phyloP scores from a whole-genome alignment of 2,797 vertebrate species.

The Mallotus villosus region DNA sequence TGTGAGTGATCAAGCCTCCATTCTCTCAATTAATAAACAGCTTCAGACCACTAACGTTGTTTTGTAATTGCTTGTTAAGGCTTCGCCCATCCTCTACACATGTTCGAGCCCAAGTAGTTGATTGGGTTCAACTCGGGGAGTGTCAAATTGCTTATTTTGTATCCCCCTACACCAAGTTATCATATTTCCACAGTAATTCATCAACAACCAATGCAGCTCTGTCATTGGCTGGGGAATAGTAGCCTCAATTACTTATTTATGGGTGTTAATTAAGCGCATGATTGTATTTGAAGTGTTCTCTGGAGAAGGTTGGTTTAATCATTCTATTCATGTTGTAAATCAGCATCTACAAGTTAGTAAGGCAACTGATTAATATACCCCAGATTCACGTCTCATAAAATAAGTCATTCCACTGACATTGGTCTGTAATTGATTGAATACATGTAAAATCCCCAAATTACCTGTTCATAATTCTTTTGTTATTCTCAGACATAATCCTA shows the following conservation, averaged over 20 bases:
- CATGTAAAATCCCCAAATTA: too few species aligned
- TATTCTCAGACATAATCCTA: too few species aligned
- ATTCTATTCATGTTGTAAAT: constrained; percentile 36
- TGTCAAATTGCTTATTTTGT: constrained; percentile 51
- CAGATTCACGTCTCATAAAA: too few species aligned
- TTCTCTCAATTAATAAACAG: constrained; percentile 8
- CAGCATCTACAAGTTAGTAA: constrained; percentile 21
- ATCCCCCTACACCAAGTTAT: constrained; percentile 54
- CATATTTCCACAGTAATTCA: constrained; percentile 50
- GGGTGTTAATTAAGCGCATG: constrained; percentile 60
- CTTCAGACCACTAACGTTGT: constrained; percentile 5
- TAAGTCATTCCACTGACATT: too few species aligned
- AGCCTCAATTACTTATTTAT: constrained; percentile 55
- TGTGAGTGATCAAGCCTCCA: neutral
- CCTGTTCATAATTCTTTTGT: too few species aligned
- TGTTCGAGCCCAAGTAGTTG: constrained; percentile 47
- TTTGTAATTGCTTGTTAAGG: constrained; percentile 29
- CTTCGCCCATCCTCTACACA: constrained; percentile 35
- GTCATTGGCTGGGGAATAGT: constrained; percentile 41
- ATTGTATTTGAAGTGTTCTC: constrained; percentile 52
- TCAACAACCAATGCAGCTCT: constrained; percentile 55
- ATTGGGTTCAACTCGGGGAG: constrained; percentile 56
- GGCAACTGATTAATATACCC: too few species aligned
- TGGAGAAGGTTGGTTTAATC: constrained; percentile 34
- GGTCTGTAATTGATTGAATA: too few species aligned